Percentiles rank a stretch among this genome's conserved stretches.
Conservation (phyloP, 2,113 vertebrate genomes). For the Sylvietta virens region DNA sequence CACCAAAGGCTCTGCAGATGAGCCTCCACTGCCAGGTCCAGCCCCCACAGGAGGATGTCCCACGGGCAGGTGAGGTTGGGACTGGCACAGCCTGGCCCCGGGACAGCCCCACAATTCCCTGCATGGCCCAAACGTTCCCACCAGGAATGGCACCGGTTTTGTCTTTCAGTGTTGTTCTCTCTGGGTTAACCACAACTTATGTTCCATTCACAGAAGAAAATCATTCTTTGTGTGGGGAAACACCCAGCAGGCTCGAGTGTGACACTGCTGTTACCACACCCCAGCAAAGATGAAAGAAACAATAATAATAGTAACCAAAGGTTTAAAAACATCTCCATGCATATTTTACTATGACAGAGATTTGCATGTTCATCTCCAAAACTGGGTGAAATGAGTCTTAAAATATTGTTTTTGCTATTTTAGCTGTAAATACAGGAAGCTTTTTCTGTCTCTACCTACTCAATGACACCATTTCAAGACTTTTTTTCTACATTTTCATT, state of each 20-base stretch:
- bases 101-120: neutral
- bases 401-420: neutral
- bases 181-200: neutral
- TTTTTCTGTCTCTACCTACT: neutral
- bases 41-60: neutral
- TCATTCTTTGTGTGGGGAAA: neutral
- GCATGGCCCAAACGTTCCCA: neutral
- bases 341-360: neutral
- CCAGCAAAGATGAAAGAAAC: neutral
- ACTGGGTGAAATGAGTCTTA: neutral
- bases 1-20: neutral
- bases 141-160: neutral
- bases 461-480: neutral
- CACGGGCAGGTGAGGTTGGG: neutral
- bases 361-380: neutral
- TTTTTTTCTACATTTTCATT: neutral
- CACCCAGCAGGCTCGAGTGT: neutral
- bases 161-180: neutral
- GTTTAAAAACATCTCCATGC: neutral
- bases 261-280: neutral
- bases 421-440: neutral
- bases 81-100: neutral
- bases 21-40: neutral
- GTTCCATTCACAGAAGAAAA: neutral
- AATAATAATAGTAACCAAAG: neutral